Conservation (phyloP, 2,113 vertebrate species). For the Bostrychus sinensis region DNA sequence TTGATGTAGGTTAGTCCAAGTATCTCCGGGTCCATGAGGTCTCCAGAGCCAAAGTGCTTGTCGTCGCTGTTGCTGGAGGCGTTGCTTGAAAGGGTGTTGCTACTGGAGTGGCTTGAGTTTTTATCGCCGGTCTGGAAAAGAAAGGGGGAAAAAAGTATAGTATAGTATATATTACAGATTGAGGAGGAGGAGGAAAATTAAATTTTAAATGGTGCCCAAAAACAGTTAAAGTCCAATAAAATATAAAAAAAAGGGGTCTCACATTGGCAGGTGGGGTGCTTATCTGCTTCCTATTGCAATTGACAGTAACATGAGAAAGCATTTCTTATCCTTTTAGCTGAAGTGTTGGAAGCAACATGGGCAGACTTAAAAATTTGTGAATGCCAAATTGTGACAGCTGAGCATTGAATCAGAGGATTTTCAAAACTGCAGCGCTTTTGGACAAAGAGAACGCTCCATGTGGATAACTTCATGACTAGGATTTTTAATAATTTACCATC, state of each 20-base stretch:
- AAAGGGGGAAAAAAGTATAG: not conserved
- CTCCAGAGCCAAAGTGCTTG: conserved; percentile 93
- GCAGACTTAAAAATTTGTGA: not conserved
- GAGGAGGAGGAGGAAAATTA: too few species aligned
- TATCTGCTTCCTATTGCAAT: not conserved
- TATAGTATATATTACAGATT: too few species aligned
- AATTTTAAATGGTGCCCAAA: too few species aligned
- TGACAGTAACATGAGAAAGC: conserved; percentile 3
- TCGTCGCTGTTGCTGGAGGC: conserved; percentile 96
- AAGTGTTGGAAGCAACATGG: conserved; percentile 5
- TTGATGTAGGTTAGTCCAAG: conserved; percentile 92
- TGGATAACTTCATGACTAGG: not conserved
- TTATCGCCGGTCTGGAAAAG: conserved; percentile 86
- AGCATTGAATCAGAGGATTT: conserved; percentile 5
- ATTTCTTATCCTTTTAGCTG: not conserved
- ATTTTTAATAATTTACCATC: not conserved
- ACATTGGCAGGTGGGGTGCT: not conserved
- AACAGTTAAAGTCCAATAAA: too few species aligned
- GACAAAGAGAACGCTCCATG: not conserved
- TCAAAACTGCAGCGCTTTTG: not conserved
- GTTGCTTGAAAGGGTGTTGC: conserved; percentile 92
- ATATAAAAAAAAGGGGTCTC: not conserved
- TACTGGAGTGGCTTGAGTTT: conserved; percentile 94
- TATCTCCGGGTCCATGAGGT: conserved; percentile 92
- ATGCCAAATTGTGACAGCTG: conserved; percentile 7